Conservation (phyloP, 2,888 invertebrate genomes). For the Hypena proboscidalis region DNA sequence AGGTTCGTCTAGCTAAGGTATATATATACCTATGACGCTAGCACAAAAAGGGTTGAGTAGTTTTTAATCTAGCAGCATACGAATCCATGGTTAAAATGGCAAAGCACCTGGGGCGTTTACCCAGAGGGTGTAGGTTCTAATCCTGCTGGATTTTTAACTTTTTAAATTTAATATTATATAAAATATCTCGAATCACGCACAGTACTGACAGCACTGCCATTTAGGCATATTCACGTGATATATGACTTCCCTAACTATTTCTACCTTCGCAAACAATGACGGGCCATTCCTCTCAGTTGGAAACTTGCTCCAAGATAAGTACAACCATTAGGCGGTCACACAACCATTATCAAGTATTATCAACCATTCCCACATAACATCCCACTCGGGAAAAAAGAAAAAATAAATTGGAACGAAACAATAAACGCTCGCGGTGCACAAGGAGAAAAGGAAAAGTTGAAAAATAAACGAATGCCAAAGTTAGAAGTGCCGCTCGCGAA, state of each 20-base stretch:
- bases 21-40: no score
- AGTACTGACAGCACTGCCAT: no score
- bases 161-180: no score
- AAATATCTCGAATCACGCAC: no score
- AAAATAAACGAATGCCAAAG: conserved; percentile 39
- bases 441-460: conserved; percentile 30
- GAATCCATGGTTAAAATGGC: no score
- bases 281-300: neutral
- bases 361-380: conserved; percentile 8
- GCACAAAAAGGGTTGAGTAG: no score
- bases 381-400: conserved; percentile 3
- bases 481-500: conserved; percentile 37
- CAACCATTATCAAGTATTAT: conserved; percentile 6
- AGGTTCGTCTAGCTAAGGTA: no score
- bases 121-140: no score
- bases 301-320: conserved; percentile 9
- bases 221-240: conserved; percentile 2
- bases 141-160: no score
- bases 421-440: conserved; percentile 27
- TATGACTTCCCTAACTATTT: neutral
- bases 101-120: no score
- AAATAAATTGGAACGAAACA: conserved; percentile 22
- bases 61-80: no score
- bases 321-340: conserved; percentile 7
- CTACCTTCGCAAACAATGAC: neutral